Percentiles rank a stretch among this genome's conserved stretches.
phyloP scores from a whole-genome alignment of 2,113 vertebrate genomes.

The Muscicapa adusta region DNA sequence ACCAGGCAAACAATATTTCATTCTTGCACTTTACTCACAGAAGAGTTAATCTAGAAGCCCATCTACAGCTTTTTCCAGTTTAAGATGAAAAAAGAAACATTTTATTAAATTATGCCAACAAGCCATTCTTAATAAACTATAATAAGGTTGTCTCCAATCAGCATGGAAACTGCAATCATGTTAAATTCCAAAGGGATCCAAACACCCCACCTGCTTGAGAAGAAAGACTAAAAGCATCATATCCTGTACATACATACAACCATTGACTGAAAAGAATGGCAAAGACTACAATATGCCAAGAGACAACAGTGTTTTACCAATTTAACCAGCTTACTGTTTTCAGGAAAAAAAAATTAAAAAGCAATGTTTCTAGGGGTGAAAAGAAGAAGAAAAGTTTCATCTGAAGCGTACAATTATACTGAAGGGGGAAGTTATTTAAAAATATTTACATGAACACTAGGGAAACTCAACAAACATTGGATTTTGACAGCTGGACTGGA shows the following conservation, averaged over 20 bases:
- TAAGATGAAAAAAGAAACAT: neutral
- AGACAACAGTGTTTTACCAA: neutral
- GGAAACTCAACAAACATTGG: neutral
- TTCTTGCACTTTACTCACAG: neutral
- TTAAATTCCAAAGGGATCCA: neutral
- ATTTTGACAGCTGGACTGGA: neutral
- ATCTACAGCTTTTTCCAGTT: neutral
- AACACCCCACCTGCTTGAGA: neutral
- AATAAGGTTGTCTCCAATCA: neutral
- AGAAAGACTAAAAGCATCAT: neutral
- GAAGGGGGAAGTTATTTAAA: conserved; percentile 20
- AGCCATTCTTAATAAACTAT: neutral
- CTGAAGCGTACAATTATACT: fast-evolving
- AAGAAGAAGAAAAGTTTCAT: neutral
- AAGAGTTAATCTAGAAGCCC: neutral
- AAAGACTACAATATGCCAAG: neutral
- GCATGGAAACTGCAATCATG: fast-evolving
- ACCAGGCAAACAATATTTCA: neutral
- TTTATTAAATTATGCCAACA: neutral
- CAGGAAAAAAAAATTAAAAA: neutral
- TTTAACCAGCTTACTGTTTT: neutral
- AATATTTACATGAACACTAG: neutral
- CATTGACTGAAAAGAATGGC: neutral
- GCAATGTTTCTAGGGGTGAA: neutral
- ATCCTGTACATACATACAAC: neutral